phyloP scores from a whole-genome alignment of 2,888 invertebrate species.

The Leptinotarsa tumamoca region DNA sequence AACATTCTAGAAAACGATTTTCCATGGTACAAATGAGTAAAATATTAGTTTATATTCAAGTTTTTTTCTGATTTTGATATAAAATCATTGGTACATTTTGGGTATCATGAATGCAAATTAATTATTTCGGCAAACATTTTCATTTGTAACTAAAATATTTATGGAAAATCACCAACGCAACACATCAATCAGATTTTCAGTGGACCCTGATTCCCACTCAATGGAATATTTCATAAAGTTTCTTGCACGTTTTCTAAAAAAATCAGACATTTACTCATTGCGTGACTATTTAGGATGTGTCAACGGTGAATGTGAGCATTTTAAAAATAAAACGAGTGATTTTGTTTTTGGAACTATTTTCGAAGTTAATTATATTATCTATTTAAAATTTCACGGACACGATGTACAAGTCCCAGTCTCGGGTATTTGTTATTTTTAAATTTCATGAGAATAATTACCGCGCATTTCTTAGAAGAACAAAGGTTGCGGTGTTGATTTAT shows the following conservation, averaged over 20 bases:
- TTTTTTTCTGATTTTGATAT: not conserved
- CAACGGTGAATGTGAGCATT: conserved; percentile 10
- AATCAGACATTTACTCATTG: conserved; percentile 5
- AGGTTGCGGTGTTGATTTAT: not conserved
- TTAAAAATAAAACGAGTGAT: conserved; percentile 12
- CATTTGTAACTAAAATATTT: not conserved
- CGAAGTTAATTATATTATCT: conserved; percentile 24
- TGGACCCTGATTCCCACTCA: not conserved
- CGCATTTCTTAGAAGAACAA: not conserved
- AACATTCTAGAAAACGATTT: no score
- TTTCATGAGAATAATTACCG: not conserved
- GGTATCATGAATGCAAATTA: no score
- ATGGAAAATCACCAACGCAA: not conserved
- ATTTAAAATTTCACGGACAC: conserved; percentile 28
- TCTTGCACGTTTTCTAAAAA: not conserved
- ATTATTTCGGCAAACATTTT: no score
- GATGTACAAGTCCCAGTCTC: conserved; percentile 10
- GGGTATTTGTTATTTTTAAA: conserved; percentile 13
- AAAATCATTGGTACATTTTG: no score
- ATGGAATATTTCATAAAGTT: conserved; percentile 5
- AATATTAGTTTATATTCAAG: not conserved
- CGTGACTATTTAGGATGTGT: conserved; percentile 21
- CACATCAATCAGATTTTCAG: not conserved
- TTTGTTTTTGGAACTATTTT: conserved; percentile 23
- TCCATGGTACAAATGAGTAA: no score